Conservation (phyloP, 1,140 invertebrate genomes). For the Aphelinus certus region DNA sequence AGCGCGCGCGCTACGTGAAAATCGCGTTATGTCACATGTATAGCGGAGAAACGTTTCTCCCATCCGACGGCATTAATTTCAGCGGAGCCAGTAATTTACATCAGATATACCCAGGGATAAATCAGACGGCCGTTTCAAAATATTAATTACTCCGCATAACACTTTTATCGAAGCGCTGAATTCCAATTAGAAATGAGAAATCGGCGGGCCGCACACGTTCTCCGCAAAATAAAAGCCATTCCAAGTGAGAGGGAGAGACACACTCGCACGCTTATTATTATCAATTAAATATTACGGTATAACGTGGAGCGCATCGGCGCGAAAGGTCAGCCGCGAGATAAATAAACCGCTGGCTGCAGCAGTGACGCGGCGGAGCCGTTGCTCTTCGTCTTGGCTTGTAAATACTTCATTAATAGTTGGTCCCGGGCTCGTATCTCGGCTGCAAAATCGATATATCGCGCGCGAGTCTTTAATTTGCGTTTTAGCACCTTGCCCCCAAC, state of each 20-base stretch:
- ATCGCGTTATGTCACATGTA: not conserved
- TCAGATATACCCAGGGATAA: too few species aligned
- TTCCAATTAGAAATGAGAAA: constrained; percentile 3
- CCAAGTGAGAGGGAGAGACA: too few species aligned
- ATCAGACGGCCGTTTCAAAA: too few species aligned
- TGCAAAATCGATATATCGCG: constrained; percentile 16
- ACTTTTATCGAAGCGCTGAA: not conserved
- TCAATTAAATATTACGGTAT: too few species aligned
- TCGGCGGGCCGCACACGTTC: too few species aligned
- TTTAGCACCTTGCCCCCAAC: constrained; percentile 22
- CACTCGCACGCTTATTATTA: too few species aligned
- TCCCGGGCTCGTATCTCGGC: not conserved
- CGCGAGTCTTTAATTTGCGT: constrained; percentile 26
- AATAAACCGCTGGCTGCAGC: not conserved
- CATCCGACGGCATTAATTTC: too few species aligned
- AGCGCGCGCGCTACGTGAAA: not conserved
- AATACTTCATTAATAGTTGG: constrained; percentile 31
- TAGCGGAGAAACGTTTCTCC: not conserved
- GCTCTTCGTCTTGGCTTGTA: not conserved
- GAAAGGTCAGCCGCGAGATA: constrained; percentile 1
- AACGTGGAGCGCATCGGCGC: not conserved
- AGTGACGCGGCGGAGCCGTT: not conserved
- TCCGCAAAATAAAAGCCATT: too few species aligned
- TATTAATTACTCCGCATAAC: too few species aligned
- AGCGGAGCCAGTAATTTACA: too few species aligned